Percentiles rank a stretch among this genome's conserved stretches.
Conservation (phyloP, 2,797 vertebrate species). For the Pagetopsis macropterus region DNA sequence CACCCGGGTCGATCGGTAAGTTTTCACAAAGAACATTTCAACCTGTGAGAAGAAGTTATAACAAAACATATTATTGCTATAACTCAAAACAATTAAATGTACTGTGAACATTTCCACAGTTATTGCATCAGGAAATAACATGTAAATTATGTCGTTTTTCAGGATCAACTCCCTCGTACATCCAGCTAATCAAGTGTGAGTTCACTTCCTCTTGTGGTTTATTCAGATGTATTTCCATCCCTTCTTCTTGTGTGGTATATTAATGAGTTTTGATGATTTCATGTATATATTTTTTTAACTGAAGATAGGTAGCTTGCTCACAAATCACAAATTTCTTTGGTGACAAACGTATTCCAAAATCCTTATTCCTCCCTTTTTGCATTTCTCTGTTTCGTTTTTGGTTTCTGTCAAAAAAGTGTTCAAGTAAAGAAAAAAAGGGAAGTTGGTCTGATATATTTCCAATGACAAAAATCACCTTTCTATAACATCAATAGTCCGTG, state of each 20-base stretch:
- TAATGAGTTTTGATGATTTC: background rate
- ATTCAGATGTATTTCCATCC: background rate
- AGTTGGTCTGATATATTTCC: background rate
- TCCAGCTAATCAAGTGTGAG: conserved; percentile 57
- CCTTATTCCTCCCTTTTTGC: background rate
- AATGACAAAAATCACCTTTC: background rate
- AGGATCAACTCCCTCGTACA: conserved; percentile 55
- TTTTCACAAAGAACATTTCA: background rate
- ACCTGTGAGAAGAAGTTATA: background rate
- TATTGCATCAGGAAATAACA: background rate
- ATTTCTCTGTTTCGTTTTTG: background rate
- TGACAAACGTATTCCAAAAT: background rate
- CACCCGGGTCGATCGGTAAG: conserved; percentile 16
- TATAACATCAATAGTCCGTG: background rate
- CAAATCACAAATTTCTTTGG: background rate
- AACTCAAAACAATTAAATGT: background rate
- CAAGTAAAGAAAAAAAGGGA: background rate
- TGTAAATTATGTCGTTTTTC: conserved; percentile 19
- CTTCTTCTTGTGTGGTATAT: background rate
- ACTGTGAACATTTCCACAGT: background rate
- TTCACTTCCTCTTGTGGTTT: conserved; percentile 10
- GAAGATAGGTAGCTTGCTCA: background rate
- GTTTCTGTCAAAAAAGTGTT: background rate
- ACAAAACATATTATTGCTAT: background rate
- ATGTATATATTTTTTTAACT: background rate